These are phyloP conservation scores for Bugula neritina DNA, from an alignment of 2,888 invertebrate species.

Conservation along the genomic window DNA sequence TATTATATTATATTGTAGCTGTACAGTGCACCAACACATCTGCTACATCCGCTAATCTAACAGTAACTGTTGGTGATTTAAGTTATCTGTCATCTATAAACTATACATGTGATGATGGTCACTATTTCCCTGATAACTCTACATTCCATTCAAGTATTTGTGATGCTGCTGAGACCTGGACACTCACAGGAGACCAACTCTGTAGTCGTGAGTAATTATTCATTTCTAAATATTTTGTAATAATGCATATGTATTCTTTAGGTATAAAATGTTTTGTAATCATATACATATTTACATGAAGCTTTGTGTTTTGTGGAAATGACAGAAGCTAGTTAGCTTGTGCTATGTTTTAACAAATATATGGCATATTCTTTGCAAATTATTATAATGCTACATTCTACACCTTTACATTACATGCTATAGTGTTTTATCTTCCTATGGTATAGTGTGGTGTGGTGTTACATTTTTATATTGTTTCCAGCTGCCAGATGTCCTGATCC, in stretches of 20 bases:
- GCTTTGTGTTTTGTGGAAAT: too few relatives aligned
- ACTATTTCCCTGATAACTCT: constrained; percentile 31
- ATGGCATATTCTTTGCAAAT: too few relatives aligned
- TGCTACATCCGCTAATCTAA: neutral
- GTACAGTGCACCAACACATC: neutral
- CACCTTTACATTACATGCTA: too few relatives aligned
- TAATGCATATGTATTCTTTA: too few relatives aligned
- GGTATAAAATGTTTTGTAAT: too few relatives aligned
- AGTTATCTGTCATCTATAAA: constrained; percentile 29
- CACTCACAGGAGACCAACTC: neutral
- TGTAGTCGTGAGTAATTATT: neutral
- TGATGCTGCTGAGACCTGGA: constrained; percentile 31
- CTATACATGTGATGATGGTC: constrained; percentile 32
- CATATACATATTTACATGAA: too few relatives aligned
- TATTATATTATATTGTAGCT: neutral
- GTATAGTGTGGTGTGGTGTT: too few relatives aligned
- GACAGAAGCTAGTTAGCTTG: too few relatives aligned
- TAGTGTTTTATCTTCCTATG: too few relatives aligned
- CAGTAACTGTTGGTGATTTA: neutral
- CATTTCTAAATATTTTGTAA: too few relatives aligned
- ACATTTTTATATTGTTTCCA: neutral
- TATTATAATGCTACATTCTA: too few relatives aligned
- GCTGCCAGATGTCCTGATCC: neutral
- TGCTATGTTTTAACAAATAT: too few relatives aligned
- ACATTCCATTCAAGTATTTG: constrained; percentile 31